Percentiles rank a stretch among this genome's conserved stretches.
These are phyloP conservation scores for Parnassius mnemosyne DNA, from an alignment of 2,888 invertebrate species.

Conservation along the genomic window DNA sequence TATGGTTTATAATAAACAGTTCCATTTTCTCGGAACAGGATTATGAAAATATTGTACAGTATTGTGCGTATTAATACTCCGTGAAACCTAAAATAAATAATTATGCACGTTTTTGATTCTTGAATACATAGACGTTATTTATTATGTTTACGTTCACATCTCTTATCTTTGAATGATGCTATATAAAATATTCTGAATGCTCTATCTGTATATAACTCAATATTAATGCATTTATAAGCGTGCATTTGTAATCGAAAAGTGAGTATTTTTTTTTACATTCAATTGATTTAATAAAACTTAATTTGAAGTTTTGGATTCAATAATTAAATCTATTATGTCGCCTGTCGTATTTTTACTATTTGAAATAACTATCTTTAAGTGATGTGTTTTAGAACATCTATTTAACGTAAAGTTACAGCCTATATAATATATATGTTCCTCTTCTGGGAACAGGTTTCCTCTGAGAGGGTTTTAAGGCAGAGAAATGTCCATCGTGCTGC, in stretches of 20 bases:
- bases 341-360: no score
- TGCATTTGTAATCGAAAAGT: conserved; percentile 7
- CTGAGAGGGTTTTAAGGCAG: no score
- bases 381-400: no score
- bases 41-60: conserved; percentile 17
- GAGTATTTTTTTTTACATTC: conserved; percentile 8
- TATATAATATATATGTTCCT: no score
- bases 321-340: no score
- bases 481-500: no score
- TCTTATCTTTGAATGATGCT: conserved; percentile 34
- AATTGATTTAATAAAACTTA: background rate
- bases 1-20: conserved; percentile 8
- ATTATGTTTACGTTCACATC: conserved; percentile 22
- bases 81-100: conserved; percentile 12
- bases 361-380: no score
- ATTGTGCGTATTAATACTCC: background rate
- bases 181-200: conserved; percentile 36
- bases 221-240: conserved; percentile 26
- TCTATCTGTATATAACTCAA: conserved; percentile 21
- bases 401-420: no score
- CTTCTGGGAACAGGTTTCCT: no score
- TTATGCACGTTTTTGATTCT: conserved; percentile 13
- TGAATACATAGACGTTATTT: conserved; percentile 5
- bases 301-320: no score
- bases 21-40: conserved; percentile 9